Conservation (phyloP, 2,113 vertebrate species). For the Ancistrus triradiatus region DNA sequence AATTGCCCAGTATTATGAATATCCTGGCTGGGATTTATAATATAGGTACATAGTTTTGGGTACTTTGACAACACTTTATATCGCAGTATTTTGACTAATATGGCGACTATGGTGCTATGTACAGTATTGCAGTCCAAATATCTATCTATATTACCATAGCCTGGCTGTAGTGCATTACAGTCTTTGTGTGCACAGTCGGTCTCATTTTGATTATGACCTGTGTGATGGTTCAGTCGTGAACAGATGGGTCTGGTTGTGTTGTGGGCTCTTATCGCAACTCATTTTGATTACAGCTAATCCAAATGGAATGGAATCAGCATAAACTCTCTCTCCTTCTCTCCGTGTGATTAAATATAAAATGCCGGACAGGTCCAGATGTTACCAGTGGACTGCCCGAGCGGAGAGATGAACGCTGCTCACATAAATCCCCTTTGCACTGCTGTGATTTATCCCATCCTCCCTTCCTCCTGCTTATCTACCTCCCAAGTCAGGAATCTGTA, state of each 20-base stretch:
- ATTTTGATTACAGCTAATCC: slow-evolving; percentile 63
- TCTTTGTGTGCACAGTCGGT: no score
- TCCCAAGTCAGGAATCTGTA: background rate
- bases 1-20: no score
- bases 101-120: no score
- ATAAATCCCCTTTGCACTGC: slow-evolving; percentile 29
- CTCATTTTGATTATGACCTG: background rate
- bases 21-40: no score
- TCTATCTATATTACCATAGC: no score
- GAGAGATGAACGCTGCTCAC: slow-evolving; percentile 41
- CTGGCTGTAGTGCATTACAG: no score
- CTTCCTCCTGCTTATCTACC: background rate
- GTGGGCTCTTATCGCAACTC: slow-evolving; percentile 36
- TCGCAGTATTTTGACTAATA: no score
- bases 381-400: slow-evolving; percentile 15
- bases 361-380: slow-evolving; percentile 55
- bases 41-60: no score
- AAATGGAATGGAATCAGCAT: slow-evolving; percentile 59
- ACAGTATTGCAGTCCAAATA: no score
- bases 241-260: slow-evolving; percentile 49
- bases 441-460: slow-evolving; percentile 35
- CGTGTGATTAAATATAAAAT: slow-evolving; percentile 55
- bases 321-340: slow-evolving; percentile 26
- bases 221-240: background rate
- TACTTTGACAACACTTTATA: no score